These are phyloP conservation scores for Arremon aurantiirostris DNA, from an alignment of 2,797 vertebrate species.

Conservation along the genomic window DNA sequence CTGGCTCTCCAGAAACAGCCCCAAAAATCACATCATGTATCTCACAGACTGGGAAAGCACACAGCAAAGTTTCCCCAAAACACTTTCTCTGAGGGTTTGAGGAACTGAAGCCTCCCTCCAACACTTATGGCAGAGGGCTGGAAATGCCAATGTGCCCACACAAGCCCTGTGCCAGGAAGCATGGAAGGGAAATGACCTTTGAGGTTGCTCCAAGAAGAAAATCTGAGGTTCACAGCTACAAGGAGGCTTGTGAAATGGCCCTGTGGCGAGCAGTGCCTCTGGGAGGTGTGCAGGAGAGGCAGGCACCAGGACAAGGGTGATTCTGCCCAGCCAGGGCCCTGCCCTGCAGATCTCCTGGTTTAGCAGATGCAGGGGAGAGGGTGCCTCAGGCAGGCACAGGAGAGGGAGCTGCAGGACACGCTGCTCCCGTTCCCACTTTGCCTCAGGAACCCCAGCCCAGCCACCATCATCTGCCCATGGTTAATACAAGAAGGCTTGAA, in stretches of 20 bases:
- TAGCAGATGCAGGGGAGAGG: background rate
- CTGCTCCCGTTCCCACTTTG: background rate
- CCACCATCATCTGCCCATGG: background rate
- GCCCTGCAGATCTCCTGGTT: background rate
- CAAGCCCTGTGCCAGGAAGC: background rate
- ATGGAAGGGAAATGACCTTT: background rate
- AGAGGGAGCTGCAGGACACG: fast-evolving
- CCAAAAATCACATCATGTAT: background rate
- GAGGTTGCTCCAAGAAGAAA: background rate
- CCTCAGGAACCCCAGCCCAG: background rate
- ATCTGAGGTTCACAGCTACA: background rate
- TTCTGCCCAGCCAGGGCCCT: background rate
- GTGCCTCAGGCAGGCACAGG: background rate
- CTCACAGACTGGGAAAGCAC: background rate
- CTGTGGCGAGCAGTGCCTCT: background rate
- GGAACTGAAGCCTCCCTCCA: background rate
- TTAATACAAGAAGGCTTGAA: background rate
- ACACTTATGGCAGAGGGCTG: background rate
- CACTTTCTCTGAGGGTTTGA: background rate
- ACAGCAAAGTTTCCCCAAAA: background rate
- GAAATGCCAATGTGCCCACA: background rate
- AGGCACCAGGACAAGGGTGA: background rate
- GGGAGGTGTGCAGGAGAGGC: background rate
- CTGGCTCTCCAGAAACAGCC: background rate
- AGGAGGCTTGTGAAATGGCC: background rate